Percentiles rank a stretch among this genome's conserved stretches.
phyloP scores from a whole-genome alignment of 2,797 vertebrate species.

The Setipinna tenuifilis region DNA sequence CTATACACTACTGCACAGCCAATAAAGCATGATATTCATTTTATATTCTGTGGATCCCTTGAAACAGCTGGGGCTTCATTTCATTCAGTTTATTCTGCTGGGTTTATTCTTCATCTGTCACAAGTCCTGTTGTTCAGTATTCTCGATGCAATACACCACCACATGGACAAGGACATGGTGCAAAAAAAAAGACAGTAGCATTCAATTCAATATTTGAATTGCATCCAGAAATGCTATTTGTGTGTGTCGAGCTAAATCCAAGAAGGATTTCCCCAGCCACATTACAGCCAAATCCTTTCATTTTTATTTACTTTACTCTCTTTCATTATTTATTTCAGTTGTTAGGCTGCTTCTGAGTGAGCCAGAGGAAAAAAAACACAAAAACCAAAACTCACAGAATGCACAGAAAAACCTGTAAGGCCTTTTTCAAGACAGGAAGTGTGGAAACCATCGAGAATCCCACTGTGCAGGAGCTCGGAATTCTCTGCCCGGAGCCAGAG shows the following conservation, averaged over 20 bases:
- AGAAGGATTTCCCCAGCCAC: conserved; percentile 46
- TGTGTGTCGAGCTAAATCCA: conserved; percentile 42
- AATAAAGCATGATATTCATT: neutral
- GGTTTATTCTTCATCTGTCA: neutral
- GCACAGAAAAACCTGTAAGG: conserved; percentile 45
- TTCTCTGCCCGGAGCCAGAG: conserved; percentile 53
- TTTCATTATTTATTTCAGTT: conserved; percentile 40
- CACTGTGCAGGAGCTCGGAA: conserved; percentile 59
- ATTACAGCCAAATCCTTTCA: conserved; percentile 41
- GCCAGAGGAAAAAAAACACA: conserved; percentile 38
- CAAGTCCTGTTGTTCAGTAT: neutral
- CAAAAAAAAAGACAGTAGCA: conserved; percentile 33
- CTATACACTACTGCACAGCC: neutral
- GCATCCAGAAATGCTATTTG: conserved; percentile 36
- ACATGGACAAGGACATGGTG: neutral
- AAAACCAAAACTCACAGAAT: conserved; percentile 16
- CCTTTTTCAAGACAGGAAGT: conserved; percentile 45
- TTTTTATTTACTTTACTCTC: conserved; percentile 29
- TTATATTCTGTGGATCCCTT: neutral
- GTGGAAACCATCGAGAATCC: conserved; percentile 53
- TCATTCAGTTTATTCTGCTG: neutral
- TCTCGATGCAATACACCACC: conserved; percentile 16
- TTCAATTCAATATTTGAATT: conserved; percentile 41
- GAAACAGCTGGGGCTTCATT: neutral
- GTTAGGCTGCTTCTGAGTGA: conserved; percentile 31